Evolutionary conservation across 2,888 invertebrate species (phyloP).

Genomic region (Nematopogon swammerdamellus): DNA sequence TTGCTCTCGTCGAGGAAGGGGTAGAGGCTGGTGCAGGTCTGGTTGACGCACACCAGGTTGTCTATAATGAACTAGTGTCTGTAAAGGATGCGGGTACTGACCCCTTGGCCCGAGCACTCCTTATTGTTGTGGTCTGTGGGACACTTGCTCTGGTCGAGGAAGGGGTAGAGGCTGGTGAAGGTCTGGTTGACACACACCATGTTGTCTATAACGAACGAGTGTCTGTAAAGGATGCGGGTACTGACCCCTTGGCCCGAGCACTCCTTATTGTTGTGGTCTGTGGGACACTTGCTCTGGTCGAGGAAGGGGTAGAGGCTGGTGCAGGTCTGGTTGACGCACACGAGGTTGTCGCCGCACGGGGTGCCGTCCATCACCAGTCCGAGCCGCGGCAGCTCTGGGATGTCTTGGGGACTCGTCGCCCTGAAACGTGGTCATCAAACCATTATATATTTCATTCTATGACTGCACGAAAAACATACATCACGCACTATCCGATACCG

Average conservation of each 20-base stretch:
- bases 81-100: conserved; percentile 64
- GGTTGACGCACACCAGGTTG: conserved; percentile 91
- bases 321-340: conserved; percentile 94
- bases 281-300: conserved; percentile 86
- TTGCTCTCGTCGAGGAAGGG: conserved; percentile 81
- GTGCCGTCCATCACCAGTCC: conserved; percentile 93
- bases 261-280: conserved; percentile 81
- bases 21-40: conserved; percentile 85
- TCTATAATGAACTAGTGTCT: conserved; percentile 27
- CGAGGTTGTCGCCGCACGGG: conserved; percentile 87
- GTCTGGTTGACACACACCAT: conserved; percentile 93
- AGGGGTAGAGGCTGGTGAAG: conserved; percentile 81
- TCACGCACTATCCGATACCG: no score
- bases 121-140: conserved; percentile 84
- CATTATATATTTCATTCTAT: no score
- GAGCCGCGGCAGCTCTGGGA: conserved; percentile 67
- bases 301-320: conserved; percentile 80
- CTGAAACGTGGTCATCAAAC: conserved; percentile 34
- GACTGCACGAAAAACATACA: no score
- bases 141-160: conserved; percentile 83
- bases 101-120: conserved; percentile 95
- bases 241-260: conserved; percentile 96
- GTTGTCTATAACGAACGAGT: conserved; percentile 50
- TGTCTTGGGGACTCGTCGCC: conserved; percentile 69
- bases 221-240: conserved; percentile 21